phyloP scores from a whole-genome alignment of 2,797 vertebrate species.

The Gouania willdenowi region DNA sequence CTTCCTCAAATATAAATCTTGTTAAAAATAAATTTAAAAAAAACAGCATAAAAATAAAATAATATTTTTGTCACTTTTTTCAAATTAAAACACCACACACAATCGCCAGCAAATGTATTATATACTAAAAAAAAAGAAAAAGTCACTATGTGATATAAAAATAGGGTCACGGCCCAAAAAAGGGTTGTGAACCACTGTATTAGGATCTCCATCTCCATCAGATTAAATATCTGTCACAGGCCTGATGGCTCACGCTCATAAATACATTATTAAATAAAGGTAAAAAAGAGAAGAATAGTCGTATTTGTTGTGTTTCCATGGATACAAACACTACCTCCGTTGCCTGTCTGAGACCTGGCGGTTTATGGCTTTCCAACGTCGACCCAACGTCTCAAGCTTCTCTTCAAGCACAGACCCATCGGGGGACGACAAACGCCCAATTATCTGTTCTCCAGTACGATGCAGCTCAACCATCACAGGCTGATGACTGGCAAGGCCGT shows the following conservation, averaged over 20 bases:
- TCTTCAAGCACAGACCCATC: slow-evolving; percentile 85
- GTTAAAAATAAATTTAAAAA: too few species aligned
- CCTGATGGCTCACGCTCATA: slow-evolving; percentile 40
- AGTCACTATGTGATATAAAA: too few species aligned
- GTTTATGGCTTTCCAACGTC: slow-evolving; percentile 78
- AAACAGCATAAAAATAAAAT: too few species aligned
- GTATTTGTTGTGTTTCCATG: neutral
- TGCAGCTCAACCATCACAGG: slow-evolving; percentile 71
- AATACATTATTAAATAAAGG: slow-evolving; percentile 34
- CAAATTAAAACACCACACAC: too few species aligned
- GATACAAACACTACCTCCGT: slow-evolving; percentile 76
- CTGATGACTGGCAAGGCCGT: slow-evolving; percentile 82
- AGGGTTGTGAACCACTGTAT: too few species aligned
- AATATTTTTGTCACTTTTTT: too few species aligned
- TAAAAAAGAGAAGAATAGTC: slow-evolving; percentile 18
- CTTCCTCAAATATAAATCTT: too few species aligned
- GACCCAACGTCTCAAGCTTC: slow-evolving; percentile 79
- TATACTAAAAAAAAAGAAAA: too few species aligned
- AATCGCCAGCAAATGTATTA: too few species aligned
- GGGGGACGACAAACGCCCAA: slow-evolving; percentile 80
- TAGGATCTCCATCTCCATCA: slow-evolving; percentile 41
- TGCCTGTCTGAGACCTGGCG: slow-evolving; percentile 77
- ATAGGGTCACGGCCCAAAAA: too few species aligned
- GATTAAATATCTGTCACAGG: slow-evolving; percentile 47
- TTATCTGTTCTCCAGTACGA: slow-evolving; percentile 82